Percentiles rank a stretch among this genome's conserved stretches.
phyloP scores from a whole-genome alignment of 35 echinoderm and acorn worm genomes.

The Acanthaster planci region DNA sequence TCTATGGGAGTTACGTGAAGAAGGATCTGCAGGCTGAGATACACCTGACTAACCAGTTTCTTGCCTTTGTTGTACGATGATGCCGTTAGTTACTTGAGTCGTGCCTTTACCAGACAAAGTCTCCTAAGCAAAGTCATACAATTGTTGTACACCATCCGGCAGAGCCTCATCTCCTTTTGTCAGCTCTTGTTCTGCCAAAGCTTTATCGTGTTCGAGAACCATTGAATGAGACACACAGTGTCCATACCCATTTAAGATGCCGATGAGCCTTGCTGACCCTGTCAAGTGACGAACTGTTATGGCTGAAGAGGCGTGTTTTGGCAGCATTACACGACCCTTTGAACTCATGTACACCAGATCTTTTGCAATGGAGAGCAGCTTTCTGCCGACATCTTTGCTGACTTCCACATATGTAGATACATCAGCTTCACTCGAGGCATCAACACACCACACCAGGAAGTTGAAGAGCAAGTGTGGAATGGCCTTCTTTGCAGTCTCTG shows the following conservation, averaged over 20 bases:
- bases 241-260: constrained; percentile 72
- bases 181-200: constrained; percentile 50
- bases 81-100: no score
- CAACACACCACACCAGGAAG: constrained; percentile 47
- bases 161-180: constrained; percentile 40
- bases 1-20: no score
- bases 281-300: constrained; percentile 80
- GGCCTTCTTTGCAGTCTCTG: not conserved
- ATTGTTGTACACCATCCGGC: constrained; percentile 59
- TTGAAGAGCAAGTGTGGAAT: constrained; percentile 32
- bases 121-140: no score
- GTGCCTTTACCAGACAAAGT: no score
- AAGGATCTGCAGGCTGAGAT: no score
- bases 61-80: no score
- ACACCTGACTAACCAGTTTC: no score
- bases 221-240: constrained; percentile 64
- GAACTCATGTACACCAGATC: constrained; percentile 42
- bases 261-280: constrained; percentile 60
- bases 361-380: constrained; percentile 45
- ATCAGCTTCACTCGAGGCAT: constrained; percentile 33
- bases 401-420: constrained; percentile 22
- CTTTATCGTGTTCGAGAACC: constrained; percentile 72
- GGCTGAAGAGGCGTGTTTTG: constrained; percentile 61
- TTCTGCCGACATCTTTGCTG: constrained; percentile 31
- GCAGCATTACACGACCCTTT: constrained; percentile 41